Conservation (phyloP, 2,113 vertebrate genomes). For the Diphyllodes magnificus region DNA sequence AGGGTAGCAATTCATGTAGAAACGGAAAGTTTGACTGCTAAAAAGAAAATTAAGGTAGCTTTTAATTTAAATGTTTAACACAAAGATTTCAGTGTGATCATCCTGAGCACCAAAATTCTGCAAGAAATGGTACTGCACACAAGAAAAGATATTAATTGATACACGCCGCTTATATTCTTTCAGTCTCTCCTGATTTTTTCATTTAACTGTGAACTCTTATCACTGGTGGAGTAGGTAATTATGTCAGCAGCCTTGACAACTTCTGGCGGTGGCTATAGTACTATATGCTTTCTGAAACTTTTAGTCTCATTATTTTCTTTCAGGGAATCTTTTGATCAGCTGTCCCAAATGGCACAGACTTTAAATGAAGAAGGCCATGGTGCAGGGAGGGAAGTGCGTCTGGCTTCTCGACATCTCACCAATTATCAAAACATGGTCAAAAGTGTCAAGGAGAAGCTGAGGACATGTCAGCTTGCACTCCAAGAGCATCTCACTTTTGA, state of each 20-base stretch:
- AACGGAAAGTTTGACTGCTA: not conserved
- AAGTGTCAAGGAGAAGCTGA: slow-evolving; percentile 79
- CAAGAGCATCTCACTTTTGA: slow-evolving; percentile 90
- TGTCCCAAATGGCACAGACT: slow-evolving; percentile 82
- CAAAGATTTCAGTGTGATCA: not conserved
- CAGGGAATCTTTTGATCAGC: slow-evolving; percentile 86
- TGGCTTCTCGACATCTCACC: slow-evolving; percentile 80
- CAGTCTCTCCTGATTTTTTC: not conserved
- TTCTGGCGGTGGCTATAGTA: not conserved
- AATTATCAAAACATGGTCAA: slow-evolving; percentile 84
- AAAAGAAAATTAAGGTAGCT: not conserved
- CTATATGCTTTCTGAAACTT: not conserved
- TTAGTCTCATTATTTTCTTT: not conserved
- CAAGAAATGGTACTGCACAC: not conserved
- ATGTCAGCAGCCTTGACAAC: not conserved
- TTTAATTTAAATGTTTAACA: not conserved
- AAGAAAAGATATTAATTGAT: not conserved
- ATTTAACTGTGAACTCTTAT: not conserved
- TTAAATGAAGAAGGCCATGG: slow-evolving; percentile 82
- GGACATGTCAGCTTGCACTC: slow-evolving; percentile 81
- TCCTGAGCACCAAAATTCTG: not conserved
- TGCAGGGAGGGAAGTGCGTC: slow-evolving; percentile 75
- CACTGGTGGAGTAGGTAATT: not conserved
- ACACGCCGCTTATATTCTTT: not conserved
- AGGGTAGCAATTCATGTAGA: not conserved